These are phyloP conservation scores for Aleiodes testaceus DNA, from an alignment of 2,888 invertebrate genomes.

Conservation along the genomic window DNA sequence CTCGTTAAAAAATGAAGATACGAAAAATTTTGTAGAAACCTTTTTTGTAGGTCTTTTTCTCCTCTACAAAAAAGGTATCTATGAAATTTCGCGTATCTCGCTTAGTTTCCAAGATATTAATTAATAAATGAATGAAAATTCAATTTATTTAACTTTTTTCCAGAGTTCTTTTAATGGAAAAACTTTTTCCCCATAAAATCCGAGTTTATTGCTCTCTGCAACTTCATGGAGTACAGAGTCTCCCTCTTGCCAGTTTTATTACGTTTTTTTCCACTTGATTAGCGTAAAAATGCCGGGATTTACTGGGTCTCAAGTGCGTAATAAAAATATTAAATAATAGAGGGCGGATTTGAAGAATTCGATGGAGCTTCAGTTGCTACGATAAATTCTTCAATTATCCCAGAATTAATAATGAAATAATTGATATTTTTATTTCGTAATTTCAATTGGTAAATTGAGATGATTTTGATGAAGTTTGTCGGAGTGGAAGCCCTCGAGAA, in stretches of 20 bases:
- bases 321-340: background rate
- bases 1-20: too few species aligned
- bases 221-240: constrained; percentile 2
- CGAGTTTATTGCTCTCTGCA: background rate
- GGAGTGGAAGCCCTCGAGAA: background rate
- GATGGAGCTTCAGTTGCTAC: background rate
- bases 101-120: too few species aligned
- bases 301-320: background rate
- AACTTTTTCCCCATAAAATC: background rate
- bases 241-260: constrained; percentile 38
- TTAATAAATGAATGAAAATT: background rate
- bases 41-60: constrained; percentile 15
- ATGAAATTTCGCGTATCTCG: too few species aligned
- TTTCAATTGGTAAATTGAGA: constrained; percentile 7
- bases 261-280: constrained; percentile 51
- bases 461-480: constrained; percentile 1
- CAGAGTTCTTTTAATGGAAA: background rate
- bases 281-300: constrained; percentile 49
- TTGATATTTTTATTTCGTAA: background rate
- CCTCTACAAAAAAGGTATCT: background rate
- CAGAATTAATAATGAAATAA: background rate
- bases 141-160: background rate
- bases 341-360: constrained; percentile 7
- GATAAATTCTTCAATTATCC: constrained; percentile 2
- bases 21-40: too few species aligned